Evolutionary conservation across 2,797 vertebrate species (phyloP).

Genomic region (Danio albolineatus): DNA sequence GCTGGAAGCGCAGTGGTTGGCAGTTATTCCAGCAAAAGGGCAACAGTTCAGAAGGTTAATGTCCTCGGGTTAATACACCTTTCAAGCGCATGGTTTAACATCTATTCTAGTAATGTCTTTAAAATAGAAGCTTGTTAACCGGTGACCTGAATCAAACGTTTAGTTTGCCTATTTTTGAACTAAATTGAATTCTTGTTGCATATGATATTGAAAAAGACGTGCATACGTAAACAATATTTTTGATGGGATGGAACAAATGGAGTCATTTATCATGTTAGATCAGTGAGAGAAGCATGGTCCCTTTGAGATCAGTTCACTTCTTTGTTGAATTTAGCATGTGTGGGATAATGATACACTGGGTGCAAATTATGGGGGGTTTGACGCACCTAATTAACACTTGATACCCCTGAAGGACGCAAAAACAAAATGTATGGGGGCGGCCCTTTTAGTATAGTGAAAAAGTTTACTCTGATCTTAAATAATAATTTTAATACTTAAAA

Average conservation of each 20-base stretch:
- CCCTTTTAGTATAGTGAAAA: too few species aligned
- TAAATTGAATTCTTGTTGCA: neutral
- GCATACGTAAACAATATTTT: neutral
- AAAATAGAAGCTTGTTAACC: conserved; percentile 26
- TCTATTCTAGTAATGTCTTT: conserved; percentile 7
- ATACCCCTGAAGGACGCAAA: too few species aligned
- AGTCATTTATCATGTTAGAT: neutral
- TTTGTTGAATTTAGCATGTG: too few species aligned
- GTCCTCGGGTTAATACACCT: conserved; percentile 8
- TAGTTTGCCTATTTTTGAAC: neutral
- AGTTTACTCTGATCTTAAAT: too few species aligned
- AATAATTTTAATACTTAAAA: too few species aligned
- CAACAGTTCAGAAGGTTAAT: conserved; percentile 21
- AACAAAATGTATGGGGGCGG: too few species aligned
- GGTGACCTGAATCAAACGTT: neutral
- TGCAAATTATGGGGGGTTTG: too few species aligned
- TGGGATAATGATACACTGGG: neutral
- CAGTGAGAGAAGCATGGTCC: neutral
- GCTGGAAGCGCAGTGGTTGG: neutral
- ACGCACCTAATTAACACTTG: too few species aligned
- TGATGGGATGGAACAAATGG: neutral
- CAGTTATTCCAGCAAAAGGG: conserved; percentile 22
- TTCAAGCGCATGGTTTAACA: conserved; percentile 17
- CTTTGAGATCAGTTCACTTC: neutral
- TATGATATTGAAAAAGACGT: neutral